Base-by-base conservation (phyloP, 2,797 vertebrate species). In the Xiphophorus birchmanni region DNA sequence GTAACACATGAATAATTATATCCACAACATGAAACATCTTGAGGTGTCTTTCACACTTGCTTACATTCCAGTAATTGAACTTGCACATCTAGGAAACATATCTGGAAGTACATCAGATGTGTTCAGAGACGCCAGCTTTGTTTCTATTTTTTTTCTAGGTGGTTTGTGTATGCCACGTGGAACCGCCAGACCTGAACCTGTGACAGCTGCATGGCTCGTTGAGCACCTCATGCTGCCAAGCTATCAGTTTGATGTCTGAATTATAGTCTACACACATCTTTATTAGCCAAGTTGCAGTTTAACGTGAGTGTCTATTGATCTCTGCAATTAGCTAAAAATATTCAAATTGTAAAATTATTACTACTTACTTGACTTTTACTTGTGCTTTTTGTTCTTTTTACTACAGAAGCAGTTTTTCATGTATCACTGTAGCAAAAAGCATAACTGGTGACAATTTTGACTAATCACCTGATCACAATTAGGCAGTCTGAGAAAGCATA, bases 161-260 rank as follows among this genome's bases (percentile, higher is more conserved):
- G 37, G 80, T 47, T 29, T 86, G 11, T 87, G 84, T 82, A 71
- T 72, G 75, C 84, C 29, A 44, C 80, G 75, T 85, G 8, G 76
- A 91, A 69, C 82, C 86, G 83, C 80, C 88, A 91, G 84, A 86
- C 91, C 89, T 93, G 90, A 93, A 93, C 89, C 84, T 84, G 77
- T 88, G 90, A 92, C 90, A 92, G 90, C 90, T 84, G 81, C 88
- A 92, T 88, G 91, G 88, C 89, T 90, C 92, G 88, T 80, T 91
- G 90, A 92, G 73, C 89, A 86, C 81, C 77, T 84, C 76, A 77
- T 76, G 84, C 87, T 87, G 89, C 87, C 88, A 89, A 86, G 80
- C 89, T 92, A 91, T 93, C 92, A 90, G 76, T 78, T 83, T 92
- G 92, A 93, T 84, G 82, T 93, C 89, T 93, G 85, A 93, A 94